These are phyloP conservation scores for Pocillopora damicornis DNA, from an alignment of 64 coral and sea anemone species.

Conservation along the genomic window DNA sequence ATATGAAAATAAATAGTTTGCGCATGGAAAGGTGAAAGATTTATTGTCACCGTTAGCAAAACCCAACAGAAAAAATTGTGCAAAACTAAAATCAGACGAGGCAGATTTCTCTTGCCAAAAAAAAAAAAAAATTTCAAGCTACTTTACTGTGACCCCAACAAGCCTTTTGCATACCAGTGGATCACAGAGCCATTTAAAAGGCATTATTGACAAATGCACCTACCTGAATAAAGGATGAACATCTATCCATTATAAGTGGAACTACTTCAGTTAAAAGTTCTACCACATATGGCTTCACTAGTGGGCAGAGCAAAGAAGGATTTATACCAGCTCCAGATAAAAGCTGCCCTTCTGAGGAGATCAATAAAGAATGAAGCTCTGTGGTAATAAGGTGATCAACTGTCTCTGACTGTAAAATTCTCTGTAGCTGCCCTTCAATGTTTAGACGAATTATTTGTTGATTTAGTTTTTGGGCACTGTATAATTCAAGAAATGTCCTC, in stretches of 20 bases:
- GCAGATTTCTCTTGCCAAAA: too few species aligned
- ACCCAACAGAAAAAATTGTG: too few species aligned
- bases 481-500: slow-evolving; percentile 71
- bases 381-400: slow-evolving; percentile 70
- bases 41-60: too few species aligned
- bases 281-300: slow-evolving; percentile 70
- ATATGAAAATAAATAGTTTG: too few species aligned
- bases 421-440: slow-evolving; percentile 70
- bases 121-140: too few species aligned
- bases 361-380: slow-evolving; percentile 58
- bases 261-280: slow-evolving; percentile 65
- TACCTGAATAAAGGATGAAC: slow-evolving; percentile 58
- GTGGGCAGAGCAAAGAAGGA: slow-evolving; percentile 34
- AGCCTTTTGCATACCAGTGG: too few species aligned
- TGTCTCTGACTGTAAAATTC: slow-evolving; percentile 71
- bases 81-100: too few species aligned
- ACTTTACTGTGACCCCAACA: too few species aligned
- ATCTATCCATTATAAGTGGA: slow-evolving; percentile 56
- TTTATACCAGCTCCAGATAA: slow-evolving; percentile 52
- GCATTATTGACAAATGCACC: neutral
- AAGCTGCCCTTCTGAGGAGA: slow-evolving; percentile 73
- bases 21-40: too few species aligned
- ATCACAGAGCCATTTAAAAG: too few species aligned
- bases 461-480: slow-evolving; percentile 69
- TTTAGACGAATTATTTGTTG: slow-evolving; percentile 69